Percentiles rank a stretch among this genome's conserved stretches.
These are phyloP conservation scores for Maylandia zebra DNA, from an alignment of 2,113 vertebrate species.

Conservation along the genomic window DNA sequence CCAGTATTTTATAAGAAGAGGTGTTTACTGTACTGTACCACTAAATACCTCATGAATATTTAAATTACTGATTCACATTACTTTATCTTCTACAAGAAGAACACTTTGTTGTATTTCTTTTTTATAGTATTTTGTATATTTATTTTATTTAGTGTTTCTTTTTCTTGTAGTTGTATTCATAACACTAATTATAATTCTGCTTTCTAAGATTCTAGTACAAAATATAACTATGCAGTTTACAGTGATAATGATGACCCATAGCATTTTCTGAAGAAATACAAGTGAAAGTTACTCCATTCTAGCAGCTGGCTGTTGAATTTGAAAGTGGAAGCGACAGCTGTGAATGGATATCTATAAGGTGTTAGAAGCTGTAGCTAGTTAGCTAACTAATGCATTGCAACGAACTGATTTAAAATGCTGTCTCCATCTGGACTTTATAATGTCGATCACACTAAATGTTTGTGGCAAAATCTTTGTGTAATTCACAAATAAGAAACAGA, in stretches of 20 bases:
- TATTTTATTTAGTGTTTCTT: neutral
- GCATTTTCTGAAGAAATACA: neutral
- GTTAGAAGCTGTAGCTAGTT: neutral
- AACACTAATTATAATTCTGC: neutral
- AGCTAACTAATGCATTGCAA: neutral
- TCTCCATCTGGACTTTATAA: neutral
- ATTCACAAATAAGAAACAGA: neutral
- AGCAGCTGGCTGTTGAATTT: neutral
- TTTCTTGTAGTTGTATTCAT: neutral
- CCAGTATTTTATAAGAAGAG: neutral
- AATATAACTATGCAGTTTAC: neutral
- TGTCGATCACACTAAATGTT: accelerated
- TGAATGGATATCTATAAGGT: neutral
- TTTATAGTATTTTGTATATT: neutral
- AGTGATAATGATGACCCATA: neutral
- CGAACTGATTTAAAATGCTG: neutral
- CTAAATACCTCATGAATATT: constrained; percentile 15
- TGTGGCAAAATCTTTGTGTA: neutral
- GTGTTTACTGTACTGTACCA: neutral
- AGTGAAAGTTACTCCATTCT: neutral
- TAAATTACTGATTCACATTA: neutral
- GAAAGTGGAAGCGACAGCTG: neutral
- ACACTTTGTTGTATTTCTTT: neutral
- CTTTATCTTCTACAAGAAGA: neutral
- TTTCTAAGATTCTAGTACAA: neutral